Conservation (phyloP, 2,113 vertebrate species). For the Gila orcuttii region DNA sequence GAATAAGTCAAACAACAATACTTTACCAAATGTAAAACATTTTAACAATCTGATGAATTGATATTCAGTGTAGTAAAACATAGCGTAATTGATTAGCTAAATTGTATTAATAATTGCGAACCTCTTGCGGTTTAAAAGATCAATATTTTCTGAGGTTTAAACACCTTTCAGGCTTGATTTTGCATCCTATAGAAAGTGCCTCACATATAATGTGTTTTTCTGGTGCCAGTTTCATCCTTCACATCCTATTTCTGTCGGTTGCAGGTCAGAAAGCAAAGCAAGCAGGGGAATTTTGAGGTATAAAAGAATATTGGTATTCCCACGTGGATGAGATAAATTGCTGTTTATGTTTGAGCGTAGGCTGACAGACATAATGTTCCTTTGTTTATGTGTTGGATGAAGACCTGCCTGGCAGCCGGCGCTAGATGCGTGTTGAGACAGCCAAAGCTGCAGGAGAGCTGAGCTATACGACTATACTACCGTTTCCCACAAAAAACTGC, state of each 20-base stretch:
- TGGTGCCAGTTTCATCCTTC: slow-evolving; percentile 2
- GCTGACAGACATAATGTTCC: slow-evolving; percentile 58
- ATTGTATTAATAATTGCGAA: background rate
- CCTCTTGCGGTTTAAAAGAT: background rate
- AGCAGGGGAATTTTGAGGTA: slow-evolving; percentile 42
- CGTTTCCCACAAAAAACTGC: slow-evolving; percentile 24
- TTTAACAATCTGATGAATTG: too few species aligned
- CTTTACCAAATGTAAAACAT: too few species aligned
- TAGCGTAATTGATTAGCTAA: background rate
- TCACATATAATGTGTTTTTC: background rate
- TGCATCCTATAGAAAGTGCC: background rate
- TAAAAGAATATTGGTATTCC: slow-evolving; percentile 50
- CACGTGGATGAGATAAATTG: slow-evolving; percentile 52
- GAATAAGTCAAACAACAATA: too few species aligned
- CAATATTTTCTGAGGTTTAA: background rate
- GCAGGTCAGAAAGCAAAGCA: slow-evolving; percentile 29
- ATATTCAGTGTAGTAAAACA: background rate
- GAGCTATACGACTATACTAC: background rate
- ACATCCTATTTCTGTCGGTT: slow-evolving; percentile 18
- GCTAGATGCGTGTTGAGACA: slow-evolving; percentile 37
- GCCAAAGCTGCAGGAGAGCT: slow-evolving; percentile 15
- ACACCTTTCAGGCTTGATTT: background rate
- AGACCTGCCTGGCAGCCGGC: slow-evolving; percentile 24
- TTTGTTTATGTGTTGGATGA: slow-evolving; percentile 56
- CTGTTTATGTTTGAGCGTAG: slow-evolving; percentile 59